Percentiles rank a stretch among this genome's conserved stretches.
These are phyloP conservation scores for Pontoporia blainvillei DNA, from an alignment of 2,113 vertebrate genomes.

Conservation along the genomic window DNA sequence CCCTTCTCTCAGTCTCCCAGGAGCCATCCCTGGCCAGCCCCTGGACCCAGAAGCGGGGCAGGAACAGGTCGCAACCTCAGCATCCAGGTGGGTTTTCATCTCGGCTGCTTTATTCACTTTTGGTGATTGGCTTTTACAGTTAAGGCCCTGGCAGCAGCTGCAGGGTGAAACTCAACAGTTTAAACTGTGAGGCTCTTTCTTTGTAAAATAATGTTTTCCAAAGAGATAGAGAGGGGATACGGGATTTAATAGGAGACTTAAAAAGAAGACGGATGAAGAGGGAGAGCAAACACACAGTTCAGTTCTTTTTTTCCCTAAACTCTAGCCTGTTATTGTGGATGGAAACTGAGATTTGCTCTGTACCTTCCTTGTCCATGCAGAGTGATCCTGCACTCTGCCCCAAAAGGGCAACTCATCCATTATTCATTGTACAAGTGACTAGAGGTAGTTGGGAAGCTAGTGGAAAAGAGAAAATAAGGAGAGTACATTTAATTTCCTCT, in stretches of 20 bases:
- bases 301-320: fast-evolving
- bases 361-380: fast-evolving
- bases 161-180: background rate
- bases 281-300: background rate
- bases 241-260: background rate
- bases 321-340: background rate
- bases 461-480: background rate
- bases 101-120: background rate
- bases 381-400: background rate
- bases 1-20: background rate
- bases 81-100: background rate
- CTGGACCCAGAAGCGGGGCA: background rate
- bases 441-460: background rate
- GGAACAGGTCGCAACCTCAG: background rate
- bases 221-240: fast-evolving
- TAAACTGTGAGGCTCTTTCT: background rate
- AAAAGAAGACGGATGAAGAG: fast-evolving
- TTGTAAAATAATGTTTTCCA: background rate
- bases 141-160: background rate
- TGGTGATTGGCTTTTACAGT: background rate
- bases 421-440: background rate
- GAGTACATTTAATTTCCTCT: background rate
- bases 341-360: background rate
- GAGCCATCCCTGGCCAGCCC: fast-evolving
- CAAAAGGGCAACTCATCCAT: background rate